These are phyloP conservation scores for Brenthis ino DNA, from an alignment of 2,888 invertebrate species.

Conservation along the genomic window DNA sequence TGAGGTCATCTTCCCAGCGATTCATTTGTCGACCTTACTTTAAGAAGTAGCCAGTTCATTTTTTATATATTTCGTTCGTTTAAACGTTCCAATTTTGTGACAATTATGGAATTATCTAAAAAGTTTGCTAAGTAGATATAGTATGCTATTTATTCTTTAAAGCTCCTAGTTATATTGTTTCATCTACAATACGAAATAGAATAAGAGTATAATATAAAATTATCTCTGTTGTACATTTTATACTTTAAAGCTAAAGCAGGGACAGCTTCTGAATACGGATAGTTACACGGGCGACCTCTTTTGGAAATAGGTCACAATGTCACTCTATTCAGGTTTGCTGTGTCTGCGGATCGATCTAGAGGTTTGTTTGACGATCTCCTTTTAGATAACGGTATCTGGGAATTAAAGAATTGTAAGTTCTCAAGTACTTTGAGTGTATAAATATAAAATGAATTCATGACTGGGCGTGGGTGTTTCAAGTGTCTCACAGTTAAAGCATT, in stretches of 20 bases:
- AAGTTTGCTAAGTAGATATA: too few species aligned
- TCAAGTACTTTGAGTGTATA: background rate
- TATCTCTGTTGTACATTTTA: constrained; percentile 32
- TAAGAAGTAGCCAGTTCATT: too few species aligned
- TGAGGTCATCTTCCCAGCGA: too few species aligned
- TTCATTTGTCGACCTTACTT: too few species aligned
- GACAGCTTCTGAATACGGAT: constrained; percentile 44
- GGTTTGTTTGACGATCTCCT: constrained; percentile 45
- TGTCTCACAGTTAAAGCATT: background rate
- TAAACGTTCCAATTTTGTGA: too few species aligned
- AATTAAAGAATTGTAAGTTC: constrained; percentile 16
- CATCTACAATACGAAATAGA: background rate
- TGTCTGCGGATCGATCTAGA: constrained; percentile 50
- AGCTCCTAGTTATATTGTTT: too few species aligned
- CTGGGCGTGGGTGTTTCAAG: background rate
- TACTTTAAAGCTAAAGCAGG: constrained; percentile 35
- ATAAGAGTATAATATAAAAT: constrained; percentile 13
- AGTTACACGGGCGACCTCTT: constrained; percentile 55
- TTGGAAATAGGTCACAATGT: constrained; percentile 71
- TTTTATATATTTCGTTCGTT: too few species aligned
- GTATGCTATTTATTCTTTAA: too few species aligned
- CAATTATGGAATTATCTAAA: too few species aligned
- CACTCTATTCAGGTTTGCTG: constrained; percentile 53
- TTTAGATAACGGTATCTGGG: constrained; percentile 24
- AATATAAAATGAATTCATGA: background rate